Conservation (phyloP, 2,113 vertebrate genomes). For the Urocitellus parryii region DNA sequence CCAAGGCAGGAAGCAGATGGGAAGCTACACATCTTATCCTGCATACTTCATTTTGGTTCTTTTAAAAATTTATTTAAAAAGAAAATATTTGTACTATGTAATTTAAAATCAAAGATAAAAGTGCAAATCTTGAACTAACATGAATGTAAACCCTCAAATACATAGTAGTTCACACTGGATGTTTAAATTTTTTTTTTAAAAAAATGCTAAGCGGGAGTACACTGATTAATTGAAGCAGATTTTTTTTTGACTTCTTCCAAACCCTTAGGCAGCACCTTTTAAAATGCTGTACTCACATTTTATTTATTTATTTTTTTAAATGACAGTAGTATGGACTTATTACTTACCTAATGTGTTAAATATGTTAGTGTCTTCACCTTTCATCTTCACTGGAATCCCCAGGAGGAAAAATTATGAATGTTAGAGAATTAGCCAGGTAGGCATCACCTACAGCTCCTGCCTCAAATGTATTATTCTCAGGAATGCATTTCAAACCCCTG, state of each 20-base stretch:
- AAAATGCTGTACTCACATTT: neutral
- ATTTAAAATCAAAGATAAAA: slow-evolving; percentile 51
- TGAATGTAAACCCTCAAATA: neutral
- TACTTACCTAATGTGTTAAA: neutral
- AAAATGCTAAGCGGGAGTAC: neutral
- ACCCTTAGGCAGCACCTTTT: neutral
- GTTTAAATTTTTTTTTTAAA: neutral
- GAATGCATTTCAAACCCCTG: neutral
- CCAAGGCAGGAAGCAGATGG: neutral
- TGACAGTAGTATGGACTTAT: neutral
- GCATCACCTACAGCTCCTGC: neutral
- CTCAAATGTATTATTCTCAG: neutral
- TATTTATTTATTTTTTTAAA: neutral
- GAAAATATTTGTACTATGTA: neutral
- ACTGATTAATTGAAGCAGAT: neutral
- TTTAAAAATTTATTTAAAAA: neutral
- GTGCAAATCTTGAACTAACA: slow-evolving; percentile 35
- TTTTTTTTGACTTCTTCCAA: slow-evolving; percentile 6
- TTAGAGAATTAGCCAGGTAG: neutral
- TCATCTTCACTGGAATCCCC: neutral
- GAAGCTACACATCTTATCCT: neutral
- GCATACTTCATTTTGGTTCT: neutral
- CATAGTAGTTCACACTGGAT: slow-evolving; percentile 3
- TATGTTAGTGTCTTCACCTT: slow-evolving; percentile 5
- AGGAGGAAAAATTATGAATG: neutral